Evolutionary conservation across 1,140 invertebrate species (phyloP), one percentile per base, ranked within the genome.

Genomic region (Bombus picipes): DNA sequence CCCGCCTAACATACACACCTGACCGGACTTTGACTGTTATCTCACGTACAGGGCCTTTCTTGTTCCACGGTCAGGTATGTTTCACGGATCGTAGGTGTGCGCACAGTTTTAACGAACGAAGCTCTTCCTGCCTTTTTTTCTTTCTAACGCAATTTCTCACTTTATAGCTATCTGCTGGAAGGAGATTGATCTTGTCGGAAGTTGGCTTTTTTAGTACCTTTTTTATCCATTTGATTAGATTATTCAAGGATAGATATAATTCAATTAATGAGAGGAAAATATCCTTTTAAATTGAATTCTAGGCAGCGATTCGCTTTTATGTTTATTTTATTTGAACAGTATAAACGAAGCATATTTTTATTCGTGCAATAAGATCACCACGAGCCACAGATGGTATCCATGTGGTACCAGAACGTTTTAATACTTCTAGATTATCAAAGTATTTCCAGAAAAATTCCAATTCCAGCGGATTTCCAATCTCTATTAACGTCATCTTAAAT

Each of bases 1-100:
- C 68, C 62, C 72, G 37, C 53, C 41, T 62, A 71, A 76, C 80
- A 12, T 59, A 71, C 66, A 76, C 73, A 62, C 57, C 53, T 32
- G 39, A 37, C n/a, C 28, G 68, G 39, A 59, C 43, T 88, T 78
- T 62, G n/a, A 32, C 59, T 18, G 47, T 66, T 37, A 37, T 72
- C 41, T 25, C 62, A 41, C 68, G 37, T 70, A 57, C 15, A 59
- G 59, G 34, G 10, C 41, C 39, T 43, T 57, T 70, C 32, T 28
- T 28, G 6, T 62, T 81, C 34, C 68, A 13, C 34, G 32, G 18
- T 57, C 68, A 43, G 77, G 8, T 8, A 41, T 66, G 13, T 84
- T 84, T 53, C 65, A 62, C 1, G 4, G 18, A 68, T 66, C 66
- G 43, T 70, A 3, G 72, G 43, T 41, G 43, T 43, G 41, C 41